Evolutionary conservation across 2,888 invertebrate species (phyloP), one percentile per base, ranked within the genome.

Genomic region (Mesorhabditis sp.): DNA sequence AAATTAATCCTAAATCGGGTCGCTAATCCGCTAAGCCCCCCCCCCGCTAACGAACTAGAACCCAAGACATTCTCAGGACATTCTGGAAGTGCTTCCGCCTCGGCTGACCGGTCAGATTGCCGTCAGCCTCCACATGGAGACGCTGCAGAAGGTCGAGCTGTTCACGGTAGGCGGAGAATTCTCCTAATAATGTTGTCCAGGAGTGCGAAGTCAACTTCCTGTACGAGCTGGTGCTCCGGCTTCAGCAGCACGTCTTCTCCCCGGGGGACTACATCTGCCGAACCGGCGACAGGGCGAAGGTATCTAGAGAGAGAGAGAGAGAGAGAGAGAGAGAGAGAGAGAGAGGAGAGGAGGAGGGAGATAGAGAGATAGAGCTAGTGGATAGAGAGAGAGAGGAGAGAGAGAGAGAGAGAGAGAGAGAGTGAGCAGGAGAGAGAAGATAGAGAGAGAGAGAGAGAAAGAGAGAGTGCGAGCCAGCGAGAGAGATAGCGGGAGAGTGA

Each of bases 251-350:
- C 68, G 78, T 83, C 70, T 83, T 76, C 67, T 76, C 76, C 4
- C 83, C 83, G 3, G 78, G 81, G 63, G 83, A 83, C 68, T 82
- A 76, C 73, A 66, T 83, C 5, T 82, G 81, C 44, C 67, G 77
- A 41, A 72, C 72, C 50, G 77, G 78, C 13, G 81, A 81, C 44
- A 75, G 77, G 45, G 81, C 81, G 1, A 76, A 78, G 68, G 77
- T 77, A 62, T 28, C 28, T 1, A 28, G 28, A 28, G 28, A 28
- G 28, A 28, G 28, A 28, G 28, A 28, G 28, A 28, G 2, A 28
- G 28, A 28, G 28, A 28, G 28, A 28, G 28, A 28, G 28, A 1
- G 28, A 28, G 28, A 28, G 1, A 28, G 1, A 28, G 28, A 28
- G 28, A 28, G 28, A 28, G 28, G 28, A 28, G 28, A 28, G 28